Percentiles rank a stretch among this genome's conserved stretches.
Evolutionary conservation across 1,140 invertebrate species (phyloP).

Genomic region (Leptinotarsa defecta): DNA sequence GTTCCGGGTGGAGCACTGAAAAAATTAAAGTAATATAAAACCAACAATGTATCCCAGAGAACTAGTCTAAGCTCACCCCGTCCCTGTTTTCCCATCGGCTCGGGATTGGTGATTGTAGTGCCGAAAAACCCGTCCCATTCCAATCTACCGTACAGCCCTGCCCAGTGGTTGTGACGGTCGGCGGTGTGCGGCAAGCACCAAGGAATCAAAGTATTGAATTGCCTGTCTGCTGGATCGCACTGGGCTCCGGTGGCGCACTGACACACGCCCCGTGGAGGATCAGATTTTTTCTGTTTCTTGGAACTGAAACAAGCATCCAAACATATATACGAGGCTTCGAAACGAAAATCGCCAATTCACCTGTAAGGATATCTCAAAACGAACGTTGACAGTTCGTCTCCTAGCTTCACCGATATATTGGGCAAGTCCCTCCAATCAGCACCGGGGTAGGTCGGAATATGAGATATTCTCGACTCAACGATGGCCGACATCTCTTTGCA

Average conservation of each 20-base stretch:
- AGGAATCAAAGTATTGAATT: conserved; percentile 85
- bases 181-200: conserved; percentile 91
- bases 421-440: conserved; percentile 89
- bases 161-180: conserved; percentile 87
- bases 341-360: conserved; percentile 31
- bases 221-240: conserved; percentile 76
- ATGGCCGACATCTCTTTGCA: conserved; percentile 85
- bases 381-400: conserved; percentile 68
- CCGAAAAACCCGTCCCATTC: conserved; percentile 86
- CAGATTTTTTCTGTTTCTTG: conserved; percentile 69
- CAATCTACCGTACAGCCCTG: conserved; percentile 74
- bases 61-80: conserved; percentile 45
- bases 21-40: conserved; percentile 15
- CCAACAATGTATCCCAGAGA: not conserved
- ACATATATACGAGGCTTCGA: too few species aligned
- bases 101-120: conserved; percentile 87
- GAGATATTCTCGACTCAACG: conserved; percentile 76
- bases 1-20: conserved; percentile 78
- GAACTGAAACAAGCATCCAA: conserved; percentile 58
- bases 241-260: conserved; percentile 68
- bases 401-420: conserved; percentile 73
- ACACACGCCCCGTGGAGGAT: conserved; percentile 77
- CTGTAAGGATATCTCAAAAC: conserved; percentile 62
- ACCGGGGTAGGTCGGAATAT: conserved; percentile 75
- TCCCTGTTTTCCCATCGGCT: conserved; percentile 89